A percentile compares a stretch with the other conserved stretches of the same genome.
These are phyloP conservation scores for Sparus aurata DNA, from an alignment of 2,797 vertebrate species.

Conservation along the genomic window DNA sequence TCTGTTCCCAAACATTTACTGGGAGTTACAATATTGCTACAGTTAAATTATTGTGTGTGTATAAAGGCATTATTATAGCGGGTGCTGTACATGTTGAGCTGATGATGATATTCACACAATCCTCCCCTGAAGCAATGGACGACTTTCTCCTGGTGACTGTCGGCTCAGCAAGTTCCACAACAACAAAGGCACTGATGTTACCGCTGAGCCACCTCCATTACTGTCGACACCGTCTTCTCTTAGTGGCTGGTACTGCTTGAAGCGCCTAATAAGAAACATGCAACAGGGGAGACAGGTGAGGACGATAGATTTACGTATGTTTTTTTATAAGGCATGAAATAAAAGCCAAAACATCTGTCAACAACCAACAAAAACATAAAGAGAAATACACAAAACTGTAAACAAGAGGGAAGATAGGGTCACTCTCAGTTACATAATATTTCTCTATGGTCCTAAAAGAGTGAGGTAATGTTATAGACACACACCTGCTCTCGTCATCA, in stretches of 20 bases:
- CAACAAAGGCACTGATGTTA: conserved; percentile 85
- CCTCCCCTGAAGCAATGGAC: conserved; percentile 88
- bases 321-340: background rate
- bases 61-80: conserved; percentile 22
- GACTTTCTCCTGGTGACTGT: conserved; percentile 86
- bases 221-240: conserved; percentile 66
- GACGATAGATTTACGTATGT: background rate
- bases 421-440: background rate
- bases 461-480: background rate
- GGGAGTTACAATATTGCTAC: conserved; percentile 29
- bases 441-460: background rate
- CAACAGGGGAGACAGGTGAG: background rate
- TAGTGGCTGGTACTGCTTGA: conserved; percentile 86
- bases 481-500: too few species aligned
- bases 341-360: background rate
- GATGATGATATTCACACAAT: conserved; percentile 80
- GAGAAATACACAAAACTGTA: background rate
- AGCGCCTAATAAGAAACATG: conserved; percentile 76
- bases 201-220: conserved; percentile 69
- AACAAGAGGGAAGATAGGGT: background rate
- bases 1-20: conserved; percentile 29
- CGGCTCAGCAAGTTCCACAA: conserved; percentile 88
- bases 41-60: conserved; percentile 27
- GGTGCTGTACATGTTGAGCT: conserved; percentile 21
- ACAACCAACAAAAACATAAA: background rate